Evolutionary conservation across 2,113 vertebrate species (phyloP).

Genomic region (Tragelaphus imberbis): DNA sequence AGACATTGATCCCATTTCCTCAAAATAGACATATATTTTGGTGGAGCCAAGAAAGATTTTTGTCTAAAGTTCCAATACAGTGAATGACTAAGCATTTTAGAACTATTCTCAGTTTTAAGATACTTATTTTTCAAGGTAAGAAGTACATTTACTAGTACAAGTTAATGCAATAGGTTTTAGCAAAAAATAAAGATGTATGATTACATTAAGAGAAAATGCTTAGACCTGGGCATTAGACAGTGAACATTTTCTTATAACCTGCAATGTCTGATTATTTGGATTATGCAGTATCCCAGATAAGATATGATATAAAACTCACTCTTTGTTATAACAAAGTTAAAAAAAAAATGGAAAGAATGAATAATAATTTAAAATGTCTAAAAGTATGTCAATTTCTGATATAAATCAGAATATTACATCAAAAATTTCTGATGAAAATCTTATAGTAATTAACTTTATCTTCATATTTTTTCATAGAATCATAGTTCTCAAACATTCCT

Average conservation of each 20-base stretch:
- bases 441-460: not conserved
- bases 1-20: not conserved
- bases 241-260: not conserved
- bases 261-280: not conserved
- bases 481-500: not conserved
- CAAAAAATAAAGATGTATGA: not conserved
- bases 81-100: not conserved
- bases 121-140: not conserved
- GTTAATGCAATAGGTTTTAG: not conserved
- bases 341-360: not conserved
- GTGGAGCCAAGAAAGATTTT: not conserved
- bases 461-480: not conserved
- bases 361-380: not conserved
- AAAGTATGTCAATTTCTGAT: not conserved
- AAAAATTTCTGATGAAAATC: not conserved
- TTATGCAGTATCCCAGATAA: not conserved
- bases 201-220: not conserved
- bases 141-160: not conserved
- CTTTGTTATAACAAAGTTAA: not conserved
- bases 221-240: not conserved
- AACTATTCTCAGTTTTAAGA: not conserved
- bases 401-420: not conserved
- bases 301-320: not conserved
- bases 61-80: not conserved
- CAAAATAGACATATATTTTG: not conserved